phyloP scores from a whole-genome alignment of 1,140 invertebrate species.

The Brachionus asplanchnoidis region DNA sequence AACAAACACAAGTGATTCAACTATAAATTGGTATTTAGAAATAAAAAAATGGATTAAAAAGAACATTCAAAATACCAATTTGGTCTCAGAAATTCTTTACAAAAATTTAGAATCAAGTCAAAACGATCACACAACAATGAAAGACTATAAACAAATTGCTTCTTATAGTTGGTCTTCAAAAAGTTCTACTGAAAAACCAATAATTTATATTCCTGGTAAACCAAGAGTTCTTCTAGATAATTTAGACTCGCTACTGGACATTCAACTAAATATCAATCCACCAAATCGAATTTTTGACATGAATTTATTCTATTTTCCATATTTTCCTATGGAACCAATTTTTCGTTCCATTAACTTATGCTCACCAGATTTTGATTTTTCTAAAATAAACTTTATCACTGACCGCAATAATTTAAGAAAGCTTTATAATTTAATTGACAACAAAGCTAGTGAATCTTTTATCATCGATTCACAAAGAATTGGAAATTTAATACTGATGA shows the following conservation, averaged over 20 bases:
- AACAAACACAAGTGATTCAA: neutral
- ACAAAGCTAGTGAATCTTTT: neutral
- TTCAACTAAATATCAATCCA: neutral
- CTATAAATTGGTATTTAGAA: no score
- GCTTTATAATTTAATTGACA: neutral
- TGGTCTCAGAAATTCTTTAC: neutral
- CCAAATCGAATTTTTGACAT: neutral
- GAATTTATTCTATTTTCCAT: neutral
- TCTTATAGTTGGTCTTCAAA: conserved; percentile 11
- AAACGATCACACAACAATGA: neutral
- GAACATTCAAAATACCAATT: neutral
- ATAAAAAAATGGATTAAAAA: neutral
- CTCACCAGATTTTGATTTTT: neutral
- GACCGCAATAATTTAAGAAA: conserved; percentile 17
- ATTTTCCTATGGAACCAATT: neutral
- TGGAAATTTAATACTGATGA: neutral
- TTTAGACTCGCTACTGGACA: neutral
- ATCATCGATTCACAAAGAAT: neutral
- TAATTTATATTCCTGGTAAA: neutral
- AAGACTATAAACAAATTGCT: neutral
- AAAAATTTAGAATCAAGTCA: neutral
- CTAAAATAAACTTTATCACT: neutral
- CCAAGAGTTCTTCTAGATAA: neutral
- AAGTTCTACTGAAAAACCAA: neutral
- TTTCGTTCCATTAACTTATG: neutral